These are phyloP conservation scores for Drymonia ruficornis DNA, from an alignment of 2,888 invertebrate genomes.

Conservation along the genomic window DNA sequence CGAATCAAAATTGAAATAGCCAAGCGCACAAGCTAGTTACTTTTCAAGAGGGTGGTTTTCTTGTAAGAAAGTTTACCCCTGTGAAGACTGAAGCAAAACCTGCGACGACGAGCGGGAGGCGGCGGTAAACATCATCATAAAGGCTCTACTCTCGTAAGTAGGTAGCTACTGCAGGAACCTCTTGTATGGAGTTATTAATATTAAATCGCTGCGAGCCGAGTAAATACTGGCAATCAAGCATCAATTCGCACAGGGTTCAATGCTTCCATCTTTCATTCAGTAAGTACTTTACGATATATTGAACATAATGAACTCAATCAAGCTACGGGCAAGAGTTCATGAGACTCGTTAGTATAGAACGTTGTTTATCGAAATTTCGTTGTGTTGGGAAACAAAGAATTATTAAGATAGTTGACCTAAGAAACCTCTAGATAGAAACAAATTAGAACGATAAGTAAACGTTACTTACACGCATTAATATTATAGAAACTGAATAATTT, in stretches of 20 bases:
- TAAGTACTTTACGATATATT: constrained; percentile 14
- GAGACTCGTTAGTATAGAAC: constrained; percentile 24
- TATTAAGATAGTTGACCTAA: background rate
- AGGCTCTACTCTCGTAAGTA: constrained; percentile 59
- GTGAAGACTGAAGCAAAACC: constrained; percentile 48
- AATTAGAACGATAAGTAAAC: too few relatives aligned
- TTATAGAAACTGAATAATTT: too few relatives aligned
- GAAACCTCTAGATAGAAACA: too few relatives aligned
- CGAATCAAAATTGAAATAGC: constrained; percentile 23
- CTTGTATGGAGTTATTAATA: constrained; percentile 77
- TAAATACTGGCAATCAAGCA: constrained; percentile 64
- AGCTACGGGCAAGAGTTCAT: constrained; percentile 19
- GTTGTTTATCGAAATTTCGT: constrained; percentile 20
- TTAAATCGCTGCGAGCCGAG: constrained; percentile 66
- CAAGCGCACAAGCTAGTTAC: constrained; percentile 26
- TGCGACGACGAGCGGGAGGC: constrained; percentile 46
- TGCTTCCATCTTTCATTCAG: constrained; percentile 43
- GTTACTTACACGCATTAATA: too few relatives aligned
- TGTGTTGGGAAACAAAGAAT: constrained; percentile 15
- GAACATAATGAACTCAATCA: constrained; percentile 8
- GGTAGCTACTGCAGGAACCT: constrained; percentile 58
- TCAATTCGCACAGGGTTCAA: constrained; percentile 50
- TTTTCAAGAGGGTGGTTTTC: constrained; percentile 28
- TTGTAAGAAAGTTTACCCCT: constrained; percentile 55
- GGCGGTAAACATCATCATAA: constrained; percentile 78